A percentile compares a stretch with the other conserved stretches of the same genome.
Evolutionary conservation across 2,888 invertebrate genomes (phyloP).

Genomic region (Pseudococcus longispinus): DNA sequence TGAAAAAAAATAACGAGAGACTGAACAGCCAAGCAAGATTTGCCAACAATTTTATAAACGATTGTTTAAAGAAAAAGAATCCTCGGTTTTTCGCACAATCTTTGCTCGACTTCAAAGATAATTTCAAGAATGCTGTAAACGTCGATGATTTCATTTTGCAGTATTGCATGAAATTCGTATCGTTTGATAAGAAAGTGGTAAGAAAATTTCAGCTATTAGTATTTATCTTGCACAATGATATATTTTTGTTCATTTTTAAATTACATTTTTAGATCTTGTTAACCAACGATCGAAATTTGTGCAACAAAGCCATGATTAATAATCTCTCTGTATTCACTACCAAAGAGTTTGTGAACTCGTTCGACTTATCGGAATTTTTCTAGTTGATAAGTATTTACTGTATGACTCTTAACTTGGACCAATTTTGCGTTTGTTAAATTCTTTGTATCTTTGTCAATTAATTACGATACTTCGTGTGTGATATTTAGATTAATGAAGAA

Average conservation of each 20-base stretch:
- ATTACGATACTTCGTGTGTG: background rate
- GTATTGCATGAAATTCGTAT: slow-evolving; percentile 45
- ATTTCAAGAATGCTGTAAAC: slow-evolving; percentile 46
- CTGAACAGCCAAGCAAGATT: background rate
- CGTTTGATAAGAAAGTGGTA: slow-evolving; percentile 30
- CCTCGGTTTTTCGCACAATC: slow-evolving; percentile 39
- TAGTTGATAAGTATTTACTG: background rate
- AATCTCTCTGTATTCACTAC: background rate
- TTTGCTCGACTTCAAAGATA: slow-evolving; percentile 43
- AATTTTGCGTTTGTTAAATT: background rate
- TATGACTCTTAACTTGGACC: background rate
- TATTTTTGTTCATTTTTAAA: background rate
- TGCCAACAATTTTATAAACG: slow-evolving; percentile 42
- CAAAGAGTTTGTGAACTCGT: slow-evolving; percentile 19
- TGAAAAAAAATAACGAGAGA: slow-evolving; percentile 21
- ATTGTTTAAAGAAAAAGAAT: slow-evolving; percentile 24
- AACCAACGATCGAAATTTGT: slow-evolving; percentile 36
- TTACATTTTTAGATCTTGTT: slow-evolving; percentile 12
- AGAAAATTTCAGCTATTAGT: background rate
- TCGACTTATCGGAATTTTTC: background rate
- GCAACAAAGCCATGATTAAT: slow-evolving; percentile 35
- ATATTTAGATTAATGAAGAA: background rate
- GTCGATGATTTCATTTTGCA: slow-evolving; percentile 50
- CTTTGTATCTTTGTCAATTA: background rate
- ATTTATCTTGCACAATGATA: background rate